Conservation (phyloP, 2,113 vertebrate species). For the Ornithorhynchus anatinus region DNA sequence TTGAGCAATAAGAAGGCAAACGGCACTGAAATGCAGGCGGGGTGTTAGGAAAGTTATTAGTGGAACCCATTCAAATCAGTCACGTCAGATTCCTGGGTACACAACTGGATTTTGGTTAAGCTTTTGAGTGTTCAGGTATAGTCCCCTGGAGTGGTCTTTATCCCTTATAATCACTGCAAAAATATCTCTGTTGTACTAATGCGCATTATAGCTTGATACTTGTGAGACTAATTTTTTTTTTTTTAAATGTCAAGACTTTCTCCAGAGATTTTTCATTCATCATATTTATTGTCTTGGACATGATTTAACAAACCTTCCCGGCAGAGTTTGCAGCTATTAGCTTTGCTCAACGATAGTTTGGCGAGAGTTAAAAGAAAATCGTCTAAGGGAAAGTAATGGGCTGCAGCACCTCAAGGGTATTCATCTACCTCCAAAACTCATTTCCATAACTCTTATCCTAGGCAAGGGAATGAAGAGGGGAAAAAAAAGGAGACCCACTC, state of each 20-base stretch:
- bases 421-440: slow-evolving; percentile 51
- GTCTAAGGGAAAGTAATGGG: slow-evolving; percentile 58
- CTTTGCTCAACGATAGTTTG: slow-evolving; percentile 51
- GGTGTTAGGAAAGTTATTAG: slow-evolving; percentile 65
- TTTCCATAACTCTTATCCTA: slow-evolving; percentile 45
- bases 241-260: slow-evolving; percentile 69
- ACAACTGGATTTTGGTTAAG: slow-evolving; percentile 52
- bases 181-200: slow-evolving; percentile 54
- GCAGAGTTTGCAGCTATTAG: slow-evolving; percentile 70
- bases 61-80: slow-evolving; percentile 52
- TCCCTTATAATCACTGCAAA: slow-evolving; percentile 56
- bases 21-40: slow-evolving; percentile 56
- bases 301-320: slow-evolving; percentile 70
- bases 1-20: slow-evolving; percentile 63
- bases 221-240: slow-evolving; percentile 61
- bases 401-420: slow-evolving; percentile 31
- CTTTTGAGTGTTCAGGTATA: slow-evolving; percentile 57
- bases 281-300: slow-evolving; percentile 79
- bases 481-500: background rate
- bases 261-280: slow-evolving; percentile 72
- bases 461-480: background rate
- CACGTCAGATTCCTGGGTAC: slow-evolving; percentile 53
- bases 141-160: slow-evolving; percentile 50
- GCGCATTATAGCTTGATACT: slow-evolving; percentile 54
- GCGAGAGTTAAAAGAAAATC: slow-evolving; percentile 70